Evolutionary conservation across 2,113 vertebrate species (phyloP).

Genomic region (Ctenodactylus gundi): DNA sequence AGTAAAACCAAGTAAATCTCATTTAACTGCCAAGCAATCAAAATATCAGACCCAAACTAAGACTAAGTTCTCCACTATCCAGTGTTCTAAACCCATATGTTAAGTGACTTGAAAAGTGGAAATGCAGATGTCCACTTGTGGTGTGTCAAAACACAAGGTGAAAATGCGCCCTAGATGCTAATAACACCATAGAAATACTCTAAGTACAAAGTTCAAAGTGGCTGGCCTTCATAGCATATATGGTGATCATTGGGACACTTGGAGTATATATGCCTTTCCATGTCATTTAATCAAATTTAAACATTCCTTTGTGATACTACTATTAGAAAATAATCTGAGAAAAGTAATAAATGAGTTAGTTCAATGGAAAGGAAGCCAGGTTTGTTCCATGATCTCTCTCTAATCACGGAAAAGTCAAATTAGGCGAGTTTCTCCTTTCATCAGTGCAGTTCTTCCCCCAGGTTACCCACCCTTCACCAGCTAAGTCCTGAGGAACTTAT

Average conservation of each 20-base stretch:
- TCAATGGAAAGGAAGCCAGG: background rate
- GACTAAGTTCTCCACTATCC: background rate
- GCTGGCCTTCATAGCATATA: background rate
- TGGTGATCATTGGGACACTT: background rate
- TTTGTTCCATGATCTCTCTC: too few species aligned
- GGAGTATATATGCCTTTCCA: background rate
- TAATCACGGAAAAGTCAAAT: background rate
- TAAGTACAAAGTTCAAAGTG: background rate
- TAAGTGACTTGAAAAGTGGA: background rate
- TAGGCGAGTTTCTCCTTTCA: background rate
- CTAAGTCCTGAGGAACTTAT: background rate
- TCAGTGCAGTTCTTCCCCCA: background rate
- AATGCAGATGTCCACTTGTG: background rate
- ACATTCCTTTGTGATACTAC: background rate
- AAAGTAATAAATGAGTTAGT: background rate
- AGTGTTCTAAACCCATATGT: background rate
- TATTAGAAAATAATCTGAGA: background rate
- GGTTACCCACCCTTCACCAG: background rate
- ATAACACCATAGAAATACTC: background rate
- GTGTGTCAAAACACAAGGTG: background rate
- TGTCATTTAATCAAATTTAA: background rate
- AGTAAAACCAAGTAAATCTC: background rate
- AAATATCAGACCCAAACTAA: background rate
- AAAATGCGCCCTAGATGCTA: background rate
- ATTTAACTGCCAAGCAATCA: background rate